A percentile compares a stretch with the other conserved stretches of the same genome.
phyloP scores from a whole-genome alignment of 2,797 vertebrate species.

The Eurystomus glaucurus region DNA sequence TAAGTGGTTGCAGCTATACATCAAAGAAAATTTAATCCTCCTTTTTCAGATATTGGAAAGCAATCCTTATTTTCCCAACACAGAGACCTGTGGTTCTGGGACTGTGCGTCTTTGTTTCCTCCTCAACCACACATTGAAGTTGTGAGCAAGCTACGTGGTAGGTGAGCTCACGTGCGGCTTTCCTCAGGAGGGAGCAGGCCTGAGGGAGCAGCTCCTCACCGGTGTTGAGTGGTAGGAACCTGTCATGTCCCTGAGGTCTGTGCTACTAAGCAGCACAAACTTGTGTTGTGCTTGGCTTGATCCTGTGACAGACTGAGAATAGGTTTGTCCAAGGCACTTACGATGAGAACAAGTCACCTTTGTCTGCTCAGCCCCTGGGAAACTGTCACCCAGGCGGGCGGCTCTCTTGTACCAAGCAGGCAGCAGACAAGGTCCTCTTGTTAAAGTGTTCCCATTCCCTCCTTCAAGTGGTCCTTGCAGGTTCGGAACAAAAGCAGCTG shows the following conservation, averaged over 20 bases:
- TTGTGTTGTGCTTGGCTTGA: neutral
- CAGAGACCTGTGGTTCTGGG: neutral
- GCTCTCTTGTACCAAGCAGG: fast-evolving
- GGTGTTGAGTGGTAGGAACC: fast-evolving
- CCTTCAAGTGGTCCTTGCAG: neutral
- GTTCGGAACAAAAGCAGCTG: neutral
- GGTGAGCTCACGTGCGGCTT: neutral
- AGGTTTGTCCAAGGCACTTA: fast-evolving
- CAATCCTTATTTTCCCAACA: neutral
- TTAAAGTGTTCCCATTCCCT: neutral
- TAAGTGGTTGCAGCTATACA: neutral
- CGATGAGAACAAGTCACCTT: neutral
- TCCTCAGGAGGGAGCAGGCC: fast-evolving
- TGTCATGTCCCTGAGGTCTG: fast-evolving
- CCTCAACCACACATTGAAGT: fast-evolving
- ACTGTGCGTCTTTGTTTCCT: neutral
- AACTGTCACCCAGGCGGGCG: fast-evolving
- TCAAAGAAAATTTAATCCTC: neutral
- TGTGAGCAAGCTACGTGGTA: fast-evolving
- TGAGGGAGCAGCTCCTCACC: neutral
- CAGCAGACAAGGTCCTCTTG: neutral
- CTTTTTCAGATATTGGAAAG: neutral
- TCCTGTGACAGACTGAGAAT: neutral
- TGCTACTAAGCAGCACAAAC: fast-evolving
- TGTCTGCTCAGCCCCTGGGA: neutral